Percentiles rank a stretch among this genome's conserved stretches.
phyloP scores from a whole-genome alignment of 2,113 vertebrate genomes.

The Heliornis fulica region DNA sequence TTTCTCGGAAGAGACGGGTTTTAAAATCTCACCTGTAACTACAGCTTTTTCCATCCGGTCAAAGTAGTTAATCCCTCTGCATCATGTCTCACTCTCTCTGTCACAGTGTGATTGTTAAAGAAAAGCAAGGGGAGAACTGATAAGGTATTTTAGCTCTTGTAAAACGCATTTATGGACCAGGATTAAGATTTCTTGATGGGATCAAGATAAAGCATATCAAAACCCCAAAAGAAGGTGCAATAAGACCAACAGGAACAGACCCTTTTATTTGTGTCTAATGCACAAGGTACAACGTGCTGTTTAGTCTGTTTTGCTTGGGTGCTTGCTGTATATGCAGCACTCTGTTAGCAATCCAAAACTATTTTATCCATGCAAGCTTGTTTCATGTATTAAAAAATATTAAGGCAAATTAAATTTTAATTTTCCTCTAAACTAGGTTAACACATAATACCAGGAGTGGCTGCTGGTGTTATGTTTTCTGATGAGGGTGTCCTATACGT shows the following conservation, averaged over 20 bases:
- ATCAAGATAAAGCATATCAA: conserved; percentile 33
- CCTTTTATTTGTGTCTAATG: background rate
- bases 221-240: background rate
- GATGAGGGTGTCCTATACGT: background rate
- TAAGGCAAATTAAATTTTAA: background rate
- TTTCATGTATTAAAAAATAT: background rate
- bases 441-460: background rate
- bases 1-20: background rate
- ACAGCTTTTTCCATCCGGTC: background rate
- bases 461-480: background rate
- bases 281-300: background rate
- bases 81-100: background rate
- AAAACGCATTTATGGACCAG: background rate
- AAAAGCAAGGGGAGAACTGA: conserved; percentile 1
- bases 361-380: background rate
- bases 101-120: background rate
- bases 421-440: background rate
- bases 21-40: background rate
- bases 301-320: background rate
- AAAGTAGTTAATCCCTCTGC: background rate
- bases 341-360: background rate
- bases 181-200: conserved; percentile 24
- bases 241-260: background rate
- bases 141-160: background rate
- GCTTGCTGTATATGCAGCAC: background rate